Percentiles rank a stretch among this genome's conserved stretches.
Evolutionary conservation across 2,797 vertebrate species (phyloP).

Genomic region (Tarsius wallacei): DNA sequence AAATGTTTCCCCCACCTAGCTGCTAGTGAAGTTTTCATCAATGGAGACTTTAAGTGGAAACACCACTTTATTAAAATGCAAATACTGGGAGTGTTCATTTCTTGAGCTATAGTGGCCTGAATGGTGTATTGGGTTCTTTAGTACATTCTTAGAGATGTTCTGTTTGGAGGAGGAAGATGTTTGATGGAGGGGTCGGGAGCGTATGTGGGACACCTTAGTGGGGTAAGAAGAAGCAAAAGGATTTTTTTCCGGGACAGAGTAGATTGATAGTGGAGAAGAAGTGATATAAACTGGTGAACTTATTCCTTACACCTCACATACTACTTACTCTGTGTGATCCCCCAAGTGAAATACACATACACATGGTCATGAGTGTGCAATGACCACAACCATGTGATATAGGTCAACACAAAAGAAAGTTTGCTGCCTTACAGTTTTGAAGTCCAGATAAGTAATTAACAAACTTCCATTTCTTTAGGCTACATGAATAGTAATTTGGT

Average conservation of each 20-base stretch:
- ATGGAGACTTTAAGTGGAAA: neutral
- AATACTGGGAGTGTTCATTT: neutral
- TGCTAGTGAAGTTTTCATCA: neutral
- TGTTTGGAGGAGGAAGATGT: neutral
- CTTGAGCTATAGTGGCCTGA: neutral
- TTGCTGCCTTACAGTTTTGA: neutral
- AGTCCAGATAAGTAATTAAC: neutral
- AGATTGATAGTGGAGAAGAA: neutral
- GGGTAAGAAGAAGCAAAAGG: neutral
- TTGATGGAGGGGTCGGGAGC: neutral
- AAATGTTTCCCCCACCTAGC: neutral
- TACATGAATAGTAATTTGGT: neutral
- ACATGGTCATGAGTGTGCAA: neutral
- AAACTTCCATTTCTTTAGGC: conserved; percentile 22
- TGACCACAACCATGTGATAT: neutral
- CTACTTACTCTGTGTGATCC: neutral
- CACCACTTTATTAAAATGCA: neutral
- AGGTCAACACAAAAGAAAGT: neutral
- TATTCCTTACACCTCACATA: neutral
- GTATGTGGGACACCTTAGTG: too few relatives aligned
- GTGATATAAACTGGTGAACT: neutral
- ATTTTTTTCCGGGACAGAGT: neutral
- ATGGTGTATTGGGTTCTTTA: conserved; percentile 6
- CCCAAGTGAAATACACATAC: neutral
- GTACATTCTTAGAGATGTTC: conserved; percentile 1